phyloP scores from a whole-genome alignment of 2,113 vertebrate genomes.

The Muntiacus muntjak region DNA sequence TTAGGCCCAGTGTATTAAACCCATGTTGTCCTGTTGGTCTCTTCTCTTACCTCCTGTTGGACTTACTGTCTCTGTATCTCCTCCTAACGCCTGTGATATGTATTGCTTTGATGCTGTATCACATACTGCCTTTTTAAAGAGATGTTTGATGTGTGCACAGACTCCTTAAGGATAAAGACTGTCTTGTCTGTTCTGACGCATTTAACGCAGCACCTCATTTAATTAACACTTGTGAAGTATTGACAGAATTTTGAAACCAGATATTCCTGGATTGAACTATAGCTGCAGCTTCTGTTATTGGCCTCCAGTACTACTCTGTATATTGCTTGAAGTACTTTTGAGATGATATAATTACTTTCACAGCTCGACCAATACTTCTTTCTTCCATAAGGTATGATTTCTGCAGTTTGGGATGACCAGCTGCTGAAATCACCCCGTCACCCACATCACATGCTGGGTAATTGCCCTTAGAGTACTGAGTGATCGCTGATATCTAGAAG shows the following conservation, averaged over 20 bases:
- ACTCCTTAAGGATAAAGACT: not conserved
- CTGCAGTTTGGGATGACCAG: not conserved
- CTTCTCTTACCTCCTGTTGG: not conserved
- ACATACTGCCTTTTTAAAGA: not conserved
- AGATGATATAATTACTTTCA: not conserved
- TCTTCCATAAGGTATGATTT: not conserved
- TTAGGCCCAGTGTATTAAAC: not conserved
- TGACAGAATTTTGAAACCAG: conserved; percentile 18
- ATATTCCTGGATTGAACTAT: not conserved
- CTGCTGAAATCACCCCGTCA: not conserved
- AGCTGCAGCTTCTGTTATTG: not conserved
- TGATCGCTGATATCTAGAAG: not conserved
- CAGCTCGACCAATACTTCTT: not conserved
- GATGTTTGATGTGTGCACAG: not conserved
- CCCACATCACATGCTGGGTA: not conserved
- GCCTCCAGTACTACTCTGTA: conserved; percentile 5
- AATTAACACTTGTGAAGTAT: conserved; percentile 39
- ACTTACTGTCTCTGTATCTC: not conserved
- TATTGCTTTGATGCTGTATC: not conserved
- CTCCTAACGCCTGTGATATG: not conserved
- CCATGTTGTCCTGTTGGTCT: too few species aligned
- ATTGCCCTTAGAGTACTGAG: not conserved
- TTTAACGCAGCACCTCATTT: not conserved
- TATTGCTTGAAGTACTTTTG: not conserved
- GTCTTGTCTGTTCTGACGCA: not conserved